Conservation (phyloP, 2,888 invertebrate genomes). For the Balanococcus diminutus region DNA sequence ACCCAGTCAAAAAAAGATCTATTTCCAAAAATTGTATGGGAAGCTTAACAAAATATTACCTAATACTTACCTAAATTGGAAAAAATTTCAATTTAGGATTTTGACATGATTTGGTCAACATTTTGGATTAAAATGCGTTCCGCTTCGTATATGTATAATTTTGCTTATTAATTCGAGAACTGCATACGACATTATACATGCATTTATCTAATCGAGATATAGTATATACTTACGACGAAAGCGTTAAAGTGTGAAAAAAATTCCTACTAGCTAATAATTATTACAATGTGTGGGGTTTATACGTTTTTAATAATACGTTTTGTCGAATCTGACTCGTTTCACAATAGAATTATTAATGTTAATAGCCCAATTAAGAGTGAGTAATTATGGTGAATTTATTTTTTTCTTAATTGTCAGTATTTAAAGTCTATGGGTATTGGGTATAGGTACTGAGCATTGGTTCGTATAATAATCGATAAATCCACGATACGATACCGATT, state of each 20-base stretch:
- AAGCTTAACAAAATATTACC: no score
- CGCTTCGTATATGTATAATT: no score
- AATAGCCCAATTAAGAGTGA: background rate
- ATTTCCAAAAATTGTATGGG: no score
- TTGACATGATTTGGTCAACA: no score
- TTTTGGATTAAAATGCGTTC: no score
- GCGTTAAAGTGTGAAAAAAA: constrained; percentile 1
- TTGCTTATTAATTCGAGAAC: no score
- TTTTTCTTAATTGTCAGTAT: background rate
- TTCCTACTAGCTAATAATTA: background rate
- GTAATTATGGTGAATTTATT: background rate
- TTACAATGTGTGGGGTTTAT: background rate
- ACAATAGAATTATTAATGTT: background rate
- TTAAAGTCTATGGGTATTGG: background rate
- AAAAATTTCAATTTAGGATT: no score
- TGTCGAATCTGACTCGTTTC: background rate
- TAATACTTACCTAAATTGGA: no score
- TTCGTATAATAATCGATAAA: background rate
- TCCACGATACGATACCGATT: background rate
- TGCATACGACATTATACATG: no score
- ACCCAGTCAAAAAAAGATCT: no score
- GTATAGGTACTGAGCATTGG: background rate
- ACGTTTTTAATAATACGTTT: constrained; percentile 25
- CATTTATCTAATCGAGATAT: no score
- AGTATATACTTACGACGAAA: background rate